These are phyloP conservation scores for Seira musarum DNA, from an alignment of 2,888 invertebrate species.

Conservation along the genomic window DNA sequence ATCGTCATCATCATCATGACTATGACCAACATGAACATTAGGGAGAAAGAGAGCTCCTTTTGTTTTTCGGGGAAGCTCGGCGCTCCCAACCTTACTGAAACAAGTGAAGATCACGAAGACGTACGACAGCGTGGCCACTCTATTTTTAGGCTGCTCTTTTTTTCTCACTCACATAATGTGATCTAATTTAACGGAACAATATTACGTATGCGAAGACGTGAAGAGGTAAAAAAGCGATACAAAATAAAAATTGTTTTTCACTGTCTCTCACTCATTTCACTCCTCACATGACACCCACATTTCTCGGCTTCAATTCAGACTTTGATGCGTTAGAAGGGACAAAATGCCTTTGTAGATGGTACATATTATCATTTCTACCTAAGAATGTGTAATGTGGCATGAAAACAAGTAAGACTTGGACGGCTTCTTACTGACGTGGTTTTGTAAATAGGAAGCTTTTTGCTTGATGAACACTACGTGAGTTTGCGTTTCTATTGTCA, in stretches of 20 bases:
- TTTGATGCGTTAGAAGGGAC: background rate
- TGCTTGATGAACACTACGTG: too few relatives aligned
- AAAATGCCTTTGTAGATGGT: too few relatives aligned
- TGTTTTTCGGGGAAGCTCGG: constrained; percentile 61
- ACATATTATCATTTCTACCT: too few relatives aligned
- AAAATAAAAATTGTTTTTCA: background rate
- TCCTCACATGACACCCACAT: background rate
- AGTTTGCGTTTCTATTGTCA: too few relatives aligned
- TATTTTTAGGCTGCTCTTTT: constrained; percentile 27
- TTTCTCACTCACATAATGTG: constrained; percentile 5
- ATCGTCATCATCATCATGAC: constrained; percentile 28
- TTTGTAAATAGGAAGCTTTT: too few relatives aligned
- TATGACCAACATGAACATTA: constrained; percentile 31
- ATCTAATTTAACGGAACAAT: constrained; percentile 12
- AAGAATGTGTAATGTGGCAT: too few relatives aligned
- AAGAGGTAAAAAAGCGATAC: background rate
- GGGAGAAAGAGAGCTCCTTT: constrained; percentile 33
- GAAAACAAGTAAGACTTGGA: too few relatives aligned
- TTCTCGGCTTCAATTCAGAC: too few relatives aligned
- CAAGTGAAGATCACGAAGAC: constrained; percentile 40
- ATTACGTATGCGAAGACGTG: background rate
- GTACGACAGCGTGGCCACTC: constrained; percentile 34
- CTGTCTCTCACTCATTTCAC: background rate
- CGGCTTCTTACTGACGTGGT: too few relatives aligned
- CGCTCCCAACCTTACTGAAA: background rate